Evolutionary conservation across 2,113 vertebrate species (phyloP).

Genomic region (Turdus rufiventris): DNA sequence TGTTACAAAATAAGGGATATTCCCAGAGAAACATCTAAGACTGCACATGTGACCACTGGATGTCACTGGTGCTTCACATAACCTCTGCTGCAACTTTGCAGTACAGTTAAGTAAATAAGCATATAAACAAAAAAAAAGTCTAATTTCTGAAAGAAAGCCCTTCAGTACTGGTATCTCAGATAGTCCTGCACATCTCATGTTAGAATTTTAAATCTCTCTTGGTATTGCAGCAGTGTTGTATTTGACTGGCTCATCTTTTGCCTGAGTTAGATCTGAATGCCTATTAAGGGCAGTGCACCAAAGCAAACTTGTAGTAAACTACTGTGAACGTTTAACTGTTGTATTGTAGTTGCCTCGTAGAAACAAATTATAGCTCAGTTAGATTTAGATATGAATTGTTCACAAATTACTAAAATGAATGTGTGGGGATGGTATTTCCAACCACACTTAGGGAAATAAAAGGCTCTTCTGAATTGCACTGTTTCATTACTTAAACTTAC

Average conservation of each 20-base stretch:
- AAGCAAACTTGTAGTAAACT: conserved; percentile 61
- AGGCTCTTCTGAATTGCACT: conserved; percentile 69
- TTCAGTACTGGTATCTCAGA: conserved; percentile 52
- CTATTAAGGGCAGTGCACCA: conserved; percentile 5
- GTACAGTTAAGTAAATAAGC: neutral
- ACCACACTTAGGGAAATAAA: conserved; percentile 18
- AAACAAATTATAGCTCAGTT: neutral
- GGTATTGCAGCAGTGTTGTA: neutral
- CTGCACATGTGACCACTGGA: neutral
- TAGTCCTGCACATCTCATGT: conserved; percentile 51
- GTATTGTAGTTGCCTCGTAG: conserved; percentile 48
- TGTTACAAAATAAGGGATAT: conserved; percentile 50
- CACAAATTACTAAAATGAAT: neutral
- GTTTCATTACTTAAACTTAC: conserved; percentile 50
- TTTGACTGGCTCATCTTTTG: neutral
- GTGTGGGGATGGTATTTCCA: conserved; percentile 40
- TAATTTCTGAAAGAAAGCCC: conserved; percentile 69
- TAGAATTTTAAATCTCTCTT: conserved; percentile 6
- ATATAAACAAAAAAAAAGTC: conserved; percentile 30
- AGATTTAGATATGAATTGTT: conserved; percentile 41
- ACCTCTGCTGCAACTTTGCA: conserved; percentile 50
- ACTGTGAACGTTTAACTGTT: conserved; percentile 33
- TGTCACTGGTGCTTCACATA: conserved; percentile 18
- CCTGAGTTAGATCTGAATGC: neutral
- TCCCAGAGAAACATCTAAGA: conserved; percentile 31